A percentile compares a stretch with the other conserved stretches of the same genome.
Conservation (phyloP, 23 tunicate species). For the Oikopleura vanhoeffeni region DNA sequence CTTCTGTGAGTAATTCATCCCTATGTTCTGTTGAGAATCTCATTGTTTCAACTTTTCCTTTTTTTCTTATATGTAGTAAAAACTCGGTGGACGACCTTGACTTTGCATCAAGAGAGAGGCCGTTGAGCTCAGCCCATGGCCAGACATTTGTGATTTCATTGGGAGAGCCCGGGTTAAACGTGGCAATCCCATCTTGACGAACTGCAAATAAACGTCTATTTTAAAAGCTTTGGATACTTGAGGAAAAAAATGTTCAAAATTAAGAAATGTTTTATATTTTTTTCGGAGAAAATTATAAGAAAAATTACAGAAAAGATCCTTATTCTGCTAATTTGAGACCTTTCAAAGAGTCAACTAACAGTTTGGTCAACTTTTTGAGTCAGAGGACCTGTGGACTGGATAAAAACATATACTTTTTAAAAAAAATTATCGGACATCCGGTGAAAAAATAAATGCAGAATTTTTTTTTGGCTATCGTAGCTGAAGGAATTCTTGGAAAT, state of each 20-base stretch:
- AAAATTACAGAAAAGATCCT: neutral
- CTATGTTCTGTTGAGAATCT: constrained; percentile 58
- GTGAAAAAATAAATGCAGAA: no score
- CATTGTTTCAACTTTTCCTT: constrained; percentile 88
- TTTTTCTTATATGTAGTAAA: constrained; percentile 40
- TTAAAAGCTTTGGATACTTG: constrained; percentile 44
- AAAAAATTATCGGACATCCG: no score
- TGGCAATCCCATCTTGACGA: constrained; percentile 69
- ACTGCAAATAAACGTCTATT: constrained; percentile 66
- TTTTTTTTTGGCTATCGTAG: no score
- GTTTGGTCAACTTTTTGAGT: no score
- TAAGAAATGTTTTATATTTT: neutral
- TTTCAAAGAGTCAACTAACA: no score
- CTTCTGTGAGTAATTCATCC: constrained; percentile 52
- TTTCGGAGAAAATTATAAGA: neutral
- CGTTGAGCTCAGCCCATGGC: constrained; percentile 71
- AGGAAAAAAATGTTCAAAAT: no score
- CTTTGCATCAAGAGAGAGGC: constrained; percentile 60
- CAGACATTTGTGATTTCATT: constrained; percentile 77
- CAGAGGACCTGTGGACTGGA: no score
- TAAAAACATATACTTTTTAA: no score
- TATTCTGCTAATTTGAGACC: no score
- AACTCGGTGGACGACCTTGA: constrained; percentile 65
- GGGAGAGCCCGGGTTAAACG: constrained; percentile 48
- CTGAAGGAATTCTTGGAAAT: no score